Evolutionary conservation across 2,797 vertebrate species (phyloP), one percentile per base, ranked within the genome.

Genomic region (Arvicola amphibius): DNA sequence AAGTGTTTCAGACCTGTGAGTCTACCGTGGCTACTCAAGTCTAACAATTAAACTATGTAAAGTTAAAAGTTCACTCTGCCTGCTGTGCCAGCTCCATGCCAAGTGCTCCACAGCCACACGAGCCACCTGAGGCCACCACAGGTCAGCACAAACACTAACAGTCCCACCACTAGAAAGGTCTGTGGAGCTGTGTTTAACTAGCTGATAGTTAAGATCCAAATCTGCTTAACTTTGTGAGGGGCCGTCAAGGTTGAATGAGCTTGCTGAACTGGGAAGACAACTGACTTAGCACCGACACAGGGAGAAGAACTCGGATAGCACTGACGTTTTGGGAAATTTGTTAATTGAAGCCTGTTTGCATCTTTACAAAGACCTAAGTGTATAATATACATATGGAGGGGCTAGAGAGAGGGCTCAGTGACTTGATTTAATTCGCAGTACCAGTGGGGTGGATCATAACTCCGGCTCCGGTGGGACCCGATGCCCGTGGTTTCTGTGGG

Each of bases 61-160:
- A 85, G 43, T 56, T 21, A 48, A 71, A 80, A 27, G 79, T 19
- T 17, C 3, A 76, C 65, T 27, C 65, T 27, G 48, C 25, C 29
- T 32, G 69, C 76, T 79, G 14, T 1, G 27, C 43, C 43, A 34
- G 56, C 21, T 79, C 7, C 46, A 27, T n/a, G 46, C 80, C 23
- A 40, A 40, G 32, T 40, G 77, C 25, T 53, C 25, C 48, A n/a
- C 0, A 69, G 90, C 73, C 40, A 29, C 59, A 53, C n/a, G 3
- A 16, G 83, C 53, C 7, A 0, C 43, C 0, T n/a, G n/a, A n/a
- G n/a, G n/a, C n/a, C n/a, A 12, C 0, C 6, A 1, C 16, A 16
- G n/a, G 48, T 71, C 23, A 43, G 88, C 83, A 27, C 17, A 61
- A 56, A 37, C 6, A n/a, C 0, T 10, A 34, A 9, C 7, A 63